Base-by-base conservation (phyloP, 2,797 vertebrate genomes). In the Pampus argenteus region DNA sequence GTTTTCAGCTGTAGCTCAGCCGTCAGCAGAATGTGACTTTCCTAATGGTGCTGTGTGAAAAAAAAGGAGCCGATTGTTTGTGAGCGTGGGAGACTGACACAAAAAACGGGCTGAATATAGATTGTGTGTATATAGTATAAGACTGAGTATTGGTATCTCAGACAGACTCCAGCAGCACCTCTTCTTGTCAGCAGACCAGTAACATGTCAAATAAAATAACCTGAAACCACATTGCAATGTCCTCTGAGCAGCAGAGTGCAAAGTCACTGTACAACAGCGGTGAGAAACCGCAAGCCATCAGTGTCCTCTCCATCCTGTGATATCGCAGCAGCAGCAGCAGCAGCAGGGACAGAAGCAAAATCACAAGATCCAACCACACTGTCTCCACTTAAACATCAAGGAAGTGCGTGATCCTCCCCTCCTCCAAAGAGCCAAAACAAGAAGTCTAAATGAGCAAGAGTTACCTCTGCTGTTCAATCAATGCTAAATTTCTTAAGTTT, bases 11-110 rank as follows among this genome's bases (percentile, higher is more conserved):
- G 60, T 25, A 75, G 79, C 65, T 85, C 72, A 54, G 26, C 71
- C 68, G 64, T 86, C 83, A 84, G 85, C 80, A 74, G 71, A 81
- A 89, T 68, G 66, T 28, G 67, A 81, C 70, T 85, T 73, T 70
- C 48, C 70, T 82, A 79, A 87, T 86, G 79, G 79, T 55, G 72
- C 42, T n/a, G 48, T 40, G 48, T 29, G 38, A 20, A 34, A 42
- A 47, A 52, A 42, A 55, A 20, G 26, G 17, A 66, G 48, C n/a
- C n/a, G n/a, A n/a, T 9, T 42, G 64, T 64, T 74, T 81, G 42
- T 0, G 59, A 74, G 55, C 36, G 63, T 68, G 44, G 74, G 72
- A 83, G 49, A 56, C 42, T 1, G 23, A 28, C 70, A 62, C 48
- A 61, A 62, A 76, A 52, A 14, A 55, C n/a, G 74, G 49, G 52